phyloP scores from a whole-genome alignment of 2,113 vertebrate genomes.

The Aptenodytes patagonicus region DNA sequence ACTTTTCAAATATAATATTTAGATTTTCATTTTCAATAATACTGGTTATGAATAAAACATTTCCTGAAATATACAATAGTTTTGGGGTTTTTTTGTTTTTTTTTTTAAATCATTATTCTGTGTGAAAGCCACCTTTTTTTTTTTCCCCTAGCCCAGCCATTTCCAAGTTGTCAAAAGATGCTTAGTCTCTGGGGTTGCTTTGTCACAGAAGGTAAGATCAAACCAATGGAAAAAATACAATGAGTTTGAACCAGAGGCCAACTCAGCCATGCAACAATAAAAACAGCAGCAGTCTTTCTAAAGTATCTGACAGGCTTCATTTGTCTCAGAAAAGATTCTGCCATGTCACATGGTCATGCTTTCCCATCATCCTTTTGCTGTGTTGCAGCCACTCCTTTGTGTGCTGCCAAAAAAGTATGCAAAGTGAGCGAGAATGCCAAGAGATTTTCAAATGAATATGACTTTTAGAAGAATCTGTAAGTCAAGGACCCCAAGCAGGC shows the following conservation, averaged over 20 bases:
- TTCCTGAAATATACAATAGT: not conserved
- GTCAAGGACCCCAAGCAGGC: constrained; percentile 68
- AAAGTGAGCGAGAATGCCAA: constrained; percentile 22
- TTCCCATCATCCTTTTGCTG: constrained; percentile 60
- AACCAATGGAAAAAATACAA: constrained; percentile 69
- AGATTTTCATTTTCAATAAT: constrained; percentile 40
- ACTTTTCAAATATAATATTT: constrained; percentile 12
- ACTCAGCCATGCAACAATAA: constrained; percentile 63
- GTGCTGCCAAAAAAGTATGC: not conserved
- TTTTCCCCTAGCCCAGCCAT: not conserved
- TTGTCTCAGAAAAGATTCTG: constrained; percentile 70
- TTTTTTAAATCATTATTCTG: not conserved
- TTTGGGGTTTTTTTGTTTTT: not conserved
- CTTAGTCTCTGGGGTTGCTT: constrained; percentile 72
- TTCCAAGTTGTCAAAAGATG: constrained; percentile 47
- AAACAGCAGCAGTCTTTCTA: constrained; percentile 68
- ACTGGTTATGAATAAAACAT: constrained; percentile 26
- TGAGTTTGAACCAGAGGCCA: constrained; percentile 67
- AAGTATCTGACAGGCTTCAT: constrained; percentile 74
- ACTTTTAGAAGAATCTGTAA: constrained; percentile 71
- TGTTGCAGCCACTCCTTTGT: constrained; percentile 34
- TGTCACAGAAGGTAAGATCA: constrained; percentile 78
- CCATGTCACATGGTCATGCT: constrained; percentile 61
- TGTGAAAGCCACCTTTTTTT: not conserved
- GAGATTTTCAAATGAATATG: constrained; percentile 70